These are phyloP conservation scores for Lipotes vexillifer DNA, from an alignment of 2,113 vertebrate species.

Conservation along the genomic window DNA sequence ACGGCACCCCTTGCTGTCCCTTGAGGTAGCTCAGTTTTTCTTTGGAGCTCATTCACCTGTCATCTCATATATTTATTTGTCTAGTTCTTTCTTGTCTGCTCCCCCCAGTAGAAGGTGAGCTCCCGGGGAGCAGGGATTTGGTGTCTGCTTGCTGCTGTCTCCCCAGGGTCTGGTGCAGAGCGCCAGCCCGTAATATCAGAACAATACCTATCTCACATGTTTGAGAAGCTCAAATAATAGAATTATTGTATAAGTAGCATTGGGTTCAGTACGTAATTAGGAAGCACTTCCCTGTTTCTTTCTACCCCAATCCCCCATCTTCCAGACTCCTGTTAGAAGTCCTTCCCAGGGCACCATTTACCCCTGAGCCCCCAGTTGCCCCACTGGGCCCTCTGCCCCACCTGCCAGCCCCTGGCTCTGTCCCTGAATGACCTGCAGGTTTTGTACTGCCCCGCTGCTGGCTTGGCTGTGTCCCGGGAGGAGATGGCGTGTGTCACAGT, in stretches of 20 bases:
- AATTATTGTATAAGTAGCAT: rapidly evolving
- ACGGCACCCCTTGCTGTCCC: rapidly evolving
- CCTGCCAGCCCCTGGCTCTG: not conserved
- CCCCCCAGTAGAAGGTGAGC: not conserved
- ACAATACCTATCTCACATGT: rapidly evolving
- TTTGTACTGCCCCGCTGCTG: rapidly evolving
- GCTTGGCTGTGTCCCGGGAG: not conserved
- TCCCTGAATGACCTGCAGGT: not conserved
- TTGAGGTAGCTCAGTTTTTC: rapidly evolving
- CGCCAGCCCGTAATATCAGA: not conserved
- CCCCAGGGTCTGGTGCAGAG: not conserved
- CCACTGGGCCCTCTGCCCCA: not conserved
- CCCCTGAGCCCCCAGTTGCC: rapidly evolving
- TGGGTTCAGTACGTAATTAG: not conserved
- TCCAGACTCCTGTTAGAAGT: not conserved
- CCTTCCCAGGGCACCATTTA: not conserved
- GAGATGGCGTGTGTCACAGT: rapidly evolving
- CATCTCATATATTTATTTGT: rapidly evolving
- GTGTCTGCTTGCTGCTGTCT: not conserved
- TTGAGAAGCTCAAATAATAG: not conserved
- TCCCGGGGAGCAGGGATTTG: not conserved
- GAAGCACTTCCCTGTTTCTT: not conserved
- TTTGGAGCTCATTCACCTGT: too few species aligned
- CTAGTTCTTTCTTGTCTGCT: not conserved
- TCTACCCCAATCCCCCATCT: not conserved